phyloP scores from a whole-genome alignment of 2,797 vertebrate genomes.

The Mormyrus proboscirostris region DNA sequence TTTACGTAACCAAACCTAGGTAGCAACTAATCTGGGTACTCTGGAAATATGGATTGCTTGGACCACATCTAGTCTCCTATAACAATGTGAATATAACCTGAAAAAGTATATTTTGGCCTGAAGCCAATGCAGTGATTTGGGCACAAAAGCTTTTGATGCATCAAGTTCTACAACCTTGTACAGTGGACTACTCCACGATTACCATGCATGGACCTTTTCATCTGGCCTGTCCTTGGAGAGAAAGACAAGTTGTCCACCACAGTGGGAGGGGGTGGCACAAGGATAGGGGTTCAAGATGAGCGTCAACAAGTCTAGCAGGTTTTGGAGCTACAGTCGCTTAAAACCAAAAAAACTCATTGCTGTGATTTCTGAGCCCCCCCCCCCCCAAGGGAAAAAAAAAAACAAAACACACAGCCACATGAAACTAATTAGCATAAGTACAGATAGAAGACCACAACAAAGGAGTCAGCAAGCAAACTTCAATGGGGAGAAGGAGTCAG shows the following conservation, averaged over 20 bases:
- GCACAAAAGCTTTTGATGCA: conserved; percentile 8
- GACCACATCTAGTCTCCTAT: not conserved
- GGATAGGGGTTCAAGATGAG: not conserved
- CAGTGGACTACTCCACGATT: not conserved
- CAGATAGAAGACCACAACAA: conserved; percentile 45
- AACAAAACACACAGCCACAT: conserved; percentile 33
- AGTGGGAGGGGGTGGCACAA: not conserved
- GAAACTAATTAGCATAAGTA: conserved; percentile 53
- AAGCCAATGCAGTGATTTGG: not conserved
- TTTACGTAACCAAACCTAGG: not conserved
- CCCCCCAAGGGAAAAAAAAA: not conserved
- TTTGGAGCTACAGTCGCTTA: conserved; percentile 20
- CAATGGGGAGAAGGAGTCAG: conserved; percentile 34
- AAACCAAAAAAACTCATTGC: conserved; percentile 47
- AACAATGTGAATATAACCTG: not conserved
- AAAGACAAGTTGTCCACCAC: not conserved
- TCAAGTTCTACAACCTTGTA: conserved; percentile 5
- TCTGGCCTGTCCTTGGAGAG: conserved; percentile 14
- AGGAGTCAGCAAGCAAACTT: conserved; percentile 32
- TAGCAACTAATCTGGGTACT: not conserved
- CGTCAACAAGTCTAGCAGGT: not conserved
- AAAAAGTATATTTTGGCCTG: not conserved
- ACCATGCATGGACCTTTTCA: not conserved
- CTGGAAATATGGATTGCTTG: not conserved
- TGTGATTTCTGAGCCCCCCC: conserved; percentile 7